These are phyloP conservation scores for Theropithecus gelada DNA, from an alignment of 2,113 vertebrate species.

Conservation along the genomic window DNA sequence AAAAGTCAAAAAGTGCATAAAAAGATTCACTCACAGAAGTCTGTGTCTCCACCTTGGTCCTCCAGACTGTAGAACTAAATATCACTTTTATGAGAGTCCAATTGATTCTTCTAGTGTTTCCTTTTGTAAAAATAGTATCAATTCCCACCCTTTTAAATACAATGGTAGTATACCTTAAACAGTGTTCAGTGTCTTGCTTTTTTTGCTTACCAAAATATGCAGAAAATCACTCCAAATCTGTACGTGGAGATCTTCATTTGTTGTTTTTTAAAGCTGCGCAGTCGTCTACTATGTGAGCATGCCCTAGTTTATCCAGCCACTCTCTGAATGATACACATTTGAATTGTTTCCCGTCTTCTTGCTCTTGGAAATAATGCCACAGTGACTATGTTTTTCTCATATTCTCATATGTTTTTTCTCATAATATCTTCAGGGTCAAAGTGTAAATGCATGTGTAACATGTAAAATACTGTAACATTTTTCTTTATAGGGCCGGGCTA, in stretches of 20 bases:
- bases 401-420: no score
- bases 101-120: background rate
- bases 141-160: background rate
- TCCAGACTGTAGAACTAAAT: background rate
- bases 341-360: background rate
- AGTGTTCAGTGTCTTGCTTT: background rate
- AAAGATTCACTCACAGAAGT: background rate
- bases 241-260: background rate
- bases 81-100: background rate
- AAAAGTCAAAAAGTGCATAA: background rate
- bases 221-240: background rate
- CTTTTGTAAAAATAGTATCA: background rate
- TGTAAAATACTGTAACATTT: background rate
- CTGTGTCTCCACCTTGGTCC: no score
- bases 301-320: no score
- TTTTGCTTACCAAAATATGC: background rate
- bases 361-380: background rate
- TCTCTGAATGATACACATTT: background rate
- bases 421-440: background rate
- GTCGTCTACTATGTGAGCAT: background rate
- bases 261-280: background rate
- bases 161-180: background rate
- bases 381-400: background rate
- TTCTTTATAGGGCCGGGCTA: no score
- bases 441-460: background rate